Conservation (phyloP, 2,888 invertebrate genomes). For the Branchellion lobata region DNA sequence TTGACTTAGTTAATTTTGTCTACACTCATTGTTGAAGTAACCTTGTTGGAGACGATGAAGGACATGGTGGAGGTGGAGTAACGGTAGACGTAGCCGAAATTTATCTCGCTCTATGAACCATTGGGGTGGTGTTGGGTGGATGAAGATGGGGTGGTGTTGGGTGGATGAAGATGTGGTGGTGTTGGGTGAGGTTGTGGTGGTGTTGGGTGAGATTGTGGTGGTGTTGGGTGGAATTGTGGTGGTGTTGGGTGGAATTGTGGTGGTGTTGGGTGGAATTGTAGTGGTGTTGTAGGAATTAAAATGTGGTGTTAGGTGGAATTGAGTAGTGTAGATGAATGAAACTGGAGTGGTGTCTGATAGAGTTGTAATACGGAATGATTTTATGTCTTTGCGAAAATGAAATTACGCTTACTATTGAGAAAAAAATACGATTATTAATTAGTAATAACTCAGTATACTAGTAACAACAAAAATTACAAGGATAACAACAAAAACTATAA, state of each 20-base stretch:
- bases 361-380: too few relatives aligned
- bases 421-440: too few relatives aligned
- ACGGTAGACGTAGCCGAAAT: conserved; percentile 62
- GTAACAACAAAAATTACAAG: too few relatives aligned
- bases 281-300: background rate
- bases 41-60: conserved; percentile 60
- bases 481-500: too few relatives aligned
- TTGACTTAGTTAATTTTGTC: too few relatives aligned
- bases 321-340: background rate
- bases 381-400: too few relatives aligned
- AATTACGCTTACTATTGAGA: too few relatives aligned
- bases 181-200: background rate
- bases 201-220: background rate
- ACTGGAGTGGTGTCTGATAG: too few relatives aligned
- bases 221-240: too few relatives aligned
- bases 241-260: background rate
- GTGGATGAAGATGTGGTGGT: background rate
- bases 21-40: conserved; percentile 49
- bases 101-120: conserved; percentile 58
- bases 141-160: background rate
- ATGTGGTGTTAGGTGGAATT: background rate
- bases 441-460: too few relatives aligned
- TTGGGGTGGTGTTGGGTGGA: too few relatives aligned
- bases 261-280: background rate
- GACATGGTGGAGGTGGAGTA: conserved; percentile 58